Evolutionary conservation across 2,888 invertebrate species (phyloP), one percentile per base, ranked within the genome.

Genomic region (Laothoe populi): DNA sequence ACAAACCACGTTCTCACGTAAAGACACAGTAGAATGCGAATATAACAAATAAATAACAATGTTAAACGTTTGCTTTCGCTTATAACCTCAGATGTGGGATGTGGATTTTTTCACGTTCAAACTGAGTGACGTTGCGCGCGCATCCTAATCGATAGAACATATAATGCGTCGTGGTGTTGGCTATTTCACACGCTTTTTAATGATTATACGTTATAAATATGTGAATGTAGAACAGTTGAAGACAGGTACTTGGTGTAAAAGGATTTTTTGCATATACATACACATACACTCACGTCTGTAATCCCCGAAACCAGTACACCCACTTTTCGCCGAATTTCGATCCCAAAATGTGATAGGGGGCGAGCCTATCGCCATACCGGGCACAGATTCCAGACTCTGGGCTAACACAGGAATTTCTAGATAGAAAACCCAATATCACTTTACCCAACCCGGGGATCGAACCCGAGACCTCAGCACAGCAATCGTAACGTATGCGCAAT

Each of bases 91-190:
- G 69, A 67, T 66, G 64, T 69, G 69, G 78, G 78, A 69, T 64
- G 70, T 70, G 75, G 77, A 72, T 83, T 87, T 84, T 84, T 83
- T 85, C 82, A 79, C 76, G 66, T 74, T 79, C 67, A 70, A 72
- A 71, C 66, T 67, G 71, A 69, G 64, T 81, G 84, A 81, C 38
- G 40, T 48, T 90, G 91, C 91, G 91, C 91, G 90, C 91, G 91
- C 91, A 90, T 11, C 40, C 13, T 61, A 79, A 86, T 90, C 90
- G 79, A 88, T 90, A 82, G 48, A 38, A 58, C 21, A 8, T 5
- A 13, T 16, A n/a, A 24, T 35, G 48, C 48, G 8, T 10, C 10
- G 21, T 35, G 10, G 4, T 35, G 53, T 31, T 53, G 10, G 19
- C 31, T 53, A 35, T 53, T 35, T 38, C 13, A 38, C 38, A 13